Evolutionary conservation across 2,113 vertebrate genomes (phyloP), one percentile per base, ranked within the genome.

Genomic region (Trogon melanurus): DNA sequence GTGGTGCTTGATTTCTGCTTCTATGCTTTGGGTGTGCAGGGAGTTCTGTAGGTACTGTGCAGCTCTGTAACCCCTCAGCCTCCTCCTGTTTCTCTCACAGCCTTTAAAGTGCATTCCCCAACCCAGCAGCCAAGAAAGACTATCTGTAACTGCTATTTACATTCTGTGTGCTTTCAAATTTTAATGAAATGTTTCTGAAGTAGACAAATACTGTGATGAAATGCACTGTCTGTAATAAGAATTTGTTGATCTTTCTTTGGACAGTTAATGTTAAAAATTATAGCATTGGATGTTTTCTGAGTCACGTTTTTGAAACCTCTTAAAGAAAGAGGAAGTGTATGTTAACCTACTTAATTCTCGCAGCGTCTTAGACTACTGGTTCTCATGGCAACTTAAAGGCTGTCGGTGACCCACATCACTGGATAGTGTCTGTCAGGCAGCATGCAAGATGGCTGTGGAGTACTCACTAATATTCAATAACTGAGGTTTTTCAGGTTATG

Each of bases 261-360:
- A 30, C 14, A 22, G 29, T 48, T 85, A 48, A 36, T n/a, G 4
- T 76, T 69, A 8, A 17, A 44, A 83, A 88, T 45, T 29, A 32
- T n/a, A 36, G 13, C 4, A 2, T 7, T n/a, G 53, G 6, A 16
- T 67, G 22, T 36, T 74, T 92, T 83, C 56, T 64, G 38, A 41
- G 51, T 27, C 0, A 1, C 2, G 0, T 27, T 47, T 83, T 72
- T 60, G 38, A 64, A 34, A 29, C 34, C 16, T 29, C 36, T 72
- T 79, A n/a, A 32, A 81, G 38, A 53, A 51, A 25, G 18, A 73
- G 34, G 19, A 72, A 50, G 6, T 56, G 6, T 38, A n/a, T 9
- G 9, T 34, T 91, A 48, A 16, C 4, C 1, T 26, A 19, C 9
- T 54, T 54, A 38, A 2, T 76, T 78, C 12, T 53, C 16, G 10